A percentile compares a stretch with the other conserved stretches of the same genome.
Conservation (phyloP, 2,797 vertebrate species). For the Falco columbarius region DNA sequence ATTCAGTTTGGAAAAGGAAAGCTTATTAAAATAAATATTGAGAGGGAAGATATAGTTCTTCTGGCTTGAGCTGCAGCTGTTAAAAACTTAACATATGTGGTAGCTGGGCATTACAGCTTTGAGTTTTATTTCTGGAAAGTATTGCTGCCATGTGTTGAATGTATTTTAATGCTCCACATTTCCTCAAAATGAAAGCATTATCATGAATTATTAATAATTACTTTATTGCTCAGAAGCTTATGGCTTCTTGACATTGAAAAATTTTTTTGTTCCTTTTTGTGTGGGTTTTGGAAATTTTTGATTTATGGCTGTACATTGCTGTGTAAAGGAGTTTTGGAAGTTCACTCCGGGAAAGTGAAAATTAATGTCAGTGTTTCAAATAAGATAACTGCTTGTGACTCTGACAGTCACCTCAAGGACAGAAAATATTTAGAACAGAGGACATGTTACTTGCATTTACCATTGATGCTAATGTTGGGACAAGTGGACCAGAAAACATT, state of each 20-base stretch:
- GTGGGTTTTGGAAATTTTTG: neutral
- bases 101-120: neutral
- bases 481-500: neutral
- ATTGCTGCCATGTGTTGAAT: neutral
- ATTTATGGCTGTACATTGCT: neutral
- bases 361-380: neutral
- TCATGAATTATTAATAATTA: neutral
- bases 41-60: neutral
- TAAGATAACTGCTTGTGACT: neutral
- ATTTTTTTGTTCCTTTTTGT: neutral
- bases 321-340: neutral
- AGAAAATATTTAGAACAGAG: neutral
- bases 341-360: neutral
- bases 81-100: neutral
- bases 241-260: neutral
- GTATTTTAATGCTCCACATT: neutral
- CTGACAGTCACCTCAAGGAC: neutral
- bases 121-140: constrained; percentile 7
- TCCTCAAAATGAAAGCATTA: neutral
- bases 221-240: neutral
- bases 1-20: neutral
- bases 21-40: neutral
- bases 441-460: neutral
- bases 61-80: neutral
- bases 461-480: neutral